A percentile compares a stretch with the other conserved stretches of the same genome.
Conservation (phyloP, 64 coral and sea anemone species). For the Porites australiensis region DNA sequence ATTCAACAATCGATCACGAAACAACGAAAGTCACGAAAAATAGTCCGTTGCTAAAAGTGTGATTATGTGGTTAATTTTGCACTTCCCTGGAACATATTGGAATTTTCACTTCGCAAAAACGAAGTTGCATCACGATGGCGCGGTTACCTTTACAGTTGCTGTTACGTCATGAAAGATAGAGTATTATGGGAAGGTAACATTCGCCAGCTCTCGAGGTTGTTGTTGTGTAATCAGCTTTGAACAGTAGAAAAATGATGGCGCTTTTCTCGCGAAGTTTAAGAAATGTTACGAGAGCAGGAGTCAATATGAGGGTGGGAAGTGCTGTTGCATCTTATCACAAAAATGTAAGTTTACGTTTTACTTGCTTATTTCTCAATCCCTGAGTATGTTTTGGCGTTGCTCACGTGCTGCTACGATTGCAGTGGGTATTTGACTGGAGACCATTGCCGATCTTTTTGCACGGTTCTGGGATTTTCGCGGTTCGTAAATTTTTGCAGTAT, state of each 20-base stretch:
- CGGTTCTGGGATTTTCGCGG: not conserved
- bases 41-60: too few relatives aligned
- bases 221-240: not conserved
- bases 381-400: too few relatives aligned
- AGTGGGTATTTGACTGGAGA: too few relatives aligned
- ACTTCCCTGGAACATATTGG: not conserved
- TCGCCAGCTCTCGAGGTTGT: not conserved
- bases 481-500: not conserved
- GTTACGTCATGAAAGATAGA: not conserved
- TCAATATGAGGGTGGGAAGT: conserved; percentile 24
- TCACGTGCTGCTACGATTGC: too few relatives aligned
- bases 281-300: conserved; percentile 50
- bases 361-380: not conserved
- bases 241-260: not conserved
- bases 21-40: not conserved
- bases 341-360: conserved; percentile 64
- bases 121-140: not conserved
- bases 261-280: conserved; percentile 35
- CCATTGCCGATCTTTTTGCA: not conserved
- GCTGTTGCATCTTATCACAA: conserved; percentile 76
- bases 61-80: too few relatives aligned
- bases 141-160: not conserved
- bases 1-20: not conserved
- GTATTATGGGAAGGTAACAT: not conserved
- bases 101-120: too few relatives aligned